Evolutionary conservation across 2,888 invertebrate species (phyloP).

Genomic region (Nowickia ferox): DNA sequence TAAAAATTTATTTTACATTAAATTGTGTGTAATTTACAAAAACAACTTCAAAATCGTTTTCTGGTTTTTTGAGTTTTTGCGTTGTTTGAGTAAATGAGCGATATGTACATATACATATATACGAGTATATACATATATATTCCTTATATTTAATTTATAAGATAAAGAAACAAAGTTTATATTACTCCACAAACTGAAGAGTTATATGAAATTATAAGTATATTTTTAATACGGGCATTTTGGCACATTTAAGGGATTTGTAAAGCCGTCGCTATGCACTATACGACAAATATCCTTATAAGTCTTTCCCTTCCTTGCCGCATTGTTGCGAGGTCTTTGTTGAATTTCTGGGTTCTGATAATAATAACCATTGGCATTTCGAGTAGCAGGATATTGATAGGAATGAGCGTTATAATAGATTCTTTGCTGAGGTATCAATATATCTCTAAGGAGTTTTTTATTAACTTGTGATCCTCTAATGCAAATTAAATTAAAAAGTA

Average conservation of each 20-base stretch:
- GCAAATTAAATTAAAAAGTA: conserved; percentile 3
- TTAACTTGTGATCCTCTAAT: conserved; percentile 14
- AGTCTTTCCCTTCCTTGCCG: conserved; percentile 64
- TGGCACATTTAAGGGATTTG: conserved; percentile 77
- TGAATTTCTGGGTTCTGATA: conserved; percentile 40
- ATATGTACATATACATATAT: no score
- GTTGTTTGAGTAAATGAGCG: no score
- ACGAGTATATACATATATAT: no score
- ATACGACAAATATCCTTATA: conserved; percentile 79
- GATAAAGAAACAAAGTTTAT: no score
- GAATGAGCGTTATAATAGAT: conserved; percentile 70
- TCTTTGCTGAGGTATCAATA: conserved; percentile 30
- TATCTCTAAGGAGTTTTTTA: conserved; percentile 23
- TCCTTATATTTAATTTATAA: no score
- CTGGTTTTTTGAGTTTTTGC: no score
- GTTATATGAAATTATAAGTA: neutral
- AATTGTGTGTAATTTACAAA: no score
- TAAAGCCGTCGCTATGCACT: conserved; percentile 77
- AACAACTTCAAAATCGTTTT: no score
- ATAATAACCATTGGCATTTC: conserved; percentile 60
- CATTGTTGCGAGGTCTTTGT: neutral
- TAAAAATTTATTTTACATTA: no score
- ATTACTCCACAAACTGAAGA: neutral
- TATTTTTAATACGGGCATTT: conserved; percentile 75
- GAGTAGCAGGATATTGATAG: conserved; percentile 59